A percentile compares a stretch with the other conserved stretches of the same genome.
phyloP scores from a whole-genome alignment of 2,797 vertebrate genomes.

The Chelon labrosus region DNA sequence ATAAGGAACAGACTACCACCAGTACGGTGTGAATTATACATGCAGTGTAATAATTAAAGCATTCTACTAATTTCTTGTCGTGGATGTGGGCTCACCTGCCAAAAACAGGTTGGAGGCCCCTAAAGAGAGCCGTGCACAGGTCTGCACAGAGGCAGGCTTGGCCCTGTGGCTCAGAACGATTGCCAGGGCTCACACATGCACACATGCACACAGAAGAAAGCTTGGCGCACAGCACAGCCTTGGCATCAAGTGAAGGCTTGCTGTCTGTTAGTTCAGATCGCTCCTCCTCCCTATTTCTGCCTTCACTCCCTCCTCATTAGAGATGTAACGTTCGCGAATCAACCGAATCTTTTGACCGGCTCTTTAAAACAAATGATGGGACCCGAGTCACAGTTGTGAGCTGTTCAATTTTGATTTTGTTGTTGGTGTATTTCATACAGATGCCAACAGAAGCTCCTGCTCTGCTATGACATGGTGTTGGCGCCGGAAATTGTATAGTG shows the following conservation, averaged over 20 bases:
- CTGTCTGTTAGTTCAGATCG: slow-evolving; percentile 37
- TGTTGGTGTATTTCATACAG: too few species aligned
- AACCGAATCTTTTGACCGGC: too few species aligned
- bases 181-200: slow-evolving; percentile 40
- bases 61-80: slow-evolving; percentile 27
- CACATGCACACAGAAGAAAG: slow-evolving; percentile 16
- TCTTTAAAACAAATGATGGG: too few species aligned
- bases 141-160: slow-evolving; percentile 43
- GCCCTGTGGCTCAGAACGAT: slow-evolving; percentile 2
- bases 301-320: slow-evolving; percentile 5
- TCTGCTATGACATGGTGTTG: too few species aligned
- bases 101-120: slow-evolving; percentile 32
- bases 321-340: too few species aligned
- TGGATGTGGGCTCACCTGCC: slow-evolving; percentile 29
- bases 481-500: too few species aligned
- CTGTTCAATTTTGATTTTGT: too few species aligned
- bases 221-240: slow-evolving; percentile 15
- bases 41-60: slow-evolving; percentile 19
- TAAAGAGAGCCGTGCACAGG: slow-evolving; percentile 36
- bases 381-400: too few species aligned
- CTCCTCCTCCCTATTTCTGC: neutral
- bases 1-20: neutral
- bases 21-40: slow-evolving; percentile 1
- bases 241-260: slow-evolving; percentile 33
- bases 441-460: too few species aligned